phyloP scores from a whole-genome alignment of 2,797 vertebrate species.

The Pampus argenteus region DNA sequence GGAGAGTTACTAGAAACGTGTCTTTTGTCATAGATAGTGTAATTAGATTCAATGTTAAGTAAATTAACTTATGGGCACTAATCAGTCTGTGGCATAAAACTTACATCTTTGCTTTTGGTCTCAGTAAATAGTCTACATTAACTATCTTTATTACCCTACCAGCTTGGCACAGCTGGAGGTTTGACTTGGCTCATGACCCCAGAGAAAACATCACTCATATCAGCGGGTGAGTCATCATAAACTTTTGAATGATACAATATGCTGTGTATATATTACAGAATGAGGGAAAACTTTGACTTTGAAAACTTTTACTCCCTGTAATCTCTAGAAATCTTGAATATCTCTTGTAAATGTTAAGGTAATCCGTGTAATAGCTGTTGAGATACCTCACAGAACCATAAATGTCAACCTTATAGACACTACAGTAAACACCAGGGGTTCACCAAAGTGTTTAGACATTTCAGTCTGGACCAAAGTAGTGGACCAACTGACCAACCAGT shows the following conservation, averaged over 20 bases:
- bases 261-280: too few relatives aligned
- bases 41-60: slow-evolving; percentile 45
- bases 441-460: too few relatives aligned
- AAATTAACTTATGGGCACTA: slow-evolving; percentile 40
- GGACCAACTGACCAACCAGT: too few relatives aligned
- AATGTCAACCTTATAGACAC: too few relatives aligned
- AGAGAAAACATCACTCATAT: slow-evolving; percentile 64
- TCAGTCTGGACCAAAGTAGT: too few relatives aligned
- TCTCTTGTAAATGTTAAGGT: too few relatives aligned
- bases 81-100: slow-evolving; percentile 45
- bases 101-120: slow-evolving; percentile 43
- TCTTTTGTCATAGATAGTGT: slow-evolving; percentile 23
- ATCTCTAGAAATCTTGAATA: too few relatives aligned
- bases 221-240: slow-evolving; percentile 59
- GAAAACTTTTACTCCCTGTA: too few relatives aligned
- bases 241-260: slow-evolving; percentile 66
- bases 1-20: neutral
- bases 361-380: too few relatives aligned
- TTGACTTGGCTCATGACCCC: slow-evolving; percentile 64
- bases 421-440: too few relatives aligned
- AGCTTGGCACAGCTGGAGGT: slow-evolving; percentile 66
- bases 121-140: slow-evolving; percentile 57
- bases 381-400: too few relatives aligned
- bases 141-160: slow-evolving; percentile 61
- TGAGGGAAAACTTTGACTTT: too few relatives aligned